Evolutionary conservation across 2,113 vertebrate genomes (phyloP), one percentile per base, ranked within the genome.

Genomic region (Butorides virescens): DNA sequence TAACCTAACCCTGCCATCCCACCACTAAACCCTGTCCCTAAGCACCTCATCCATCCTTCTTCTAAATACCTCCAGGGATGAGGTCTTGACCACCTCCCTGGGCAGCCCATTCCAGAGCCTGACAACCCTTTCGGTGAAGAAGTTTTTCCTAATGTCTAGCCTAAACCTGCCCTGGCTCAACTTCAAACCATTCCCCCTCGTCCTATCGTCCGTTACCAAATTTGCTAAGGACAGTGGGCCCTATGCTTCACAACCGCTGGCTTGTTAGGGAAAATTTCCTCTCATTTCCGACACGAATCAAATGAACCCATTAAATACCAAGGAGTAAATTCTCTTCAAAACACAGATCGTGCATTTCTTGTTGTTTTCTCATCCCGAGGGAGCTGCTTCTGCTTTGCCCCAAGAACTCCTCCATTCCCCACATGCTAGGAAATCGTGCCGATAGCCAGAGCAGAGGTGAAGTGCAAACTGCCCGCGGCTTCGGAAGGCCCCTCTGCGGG

Each of bases 341-440:
- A 22, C 26, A 58, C 19, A 47, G 15, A 49, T 76, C n/a, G 62
- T 79, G 44, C 8, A 17, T 5, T 58, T 77, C 74, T 73, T 10
- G 7, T 59, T 0, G 21, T 77, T 81, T 80, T 73, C n/a, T 73
- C 76, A 4, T 9, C 58, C 37, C 27, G 61, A 61, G 23, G 22
- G 20, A 78, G 9, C 42, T 83, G 7, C 21, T 88, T 62, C 47
- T 83, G 47, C 14, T 75, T 85, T 78, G 22, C 47, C 49, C 8
- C 56, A 44, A 27, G n/a, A 47, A 11, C 7, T 58, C 30, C 18
- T 58, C 30, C 20, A 0, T 83, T 65, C 17, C 34, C 20, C 37
- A 5, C 6, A 0, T 14, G 3, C 58, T n/a, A 49, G 34, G 79
- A 61, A 82, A 55, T 30, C 0, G 1, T 30, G 13, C 49, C 1